phyloP scores from a whole-genome alignment of 2,797 vertebrate species.

The Mastacembelus armatus region DNA sequence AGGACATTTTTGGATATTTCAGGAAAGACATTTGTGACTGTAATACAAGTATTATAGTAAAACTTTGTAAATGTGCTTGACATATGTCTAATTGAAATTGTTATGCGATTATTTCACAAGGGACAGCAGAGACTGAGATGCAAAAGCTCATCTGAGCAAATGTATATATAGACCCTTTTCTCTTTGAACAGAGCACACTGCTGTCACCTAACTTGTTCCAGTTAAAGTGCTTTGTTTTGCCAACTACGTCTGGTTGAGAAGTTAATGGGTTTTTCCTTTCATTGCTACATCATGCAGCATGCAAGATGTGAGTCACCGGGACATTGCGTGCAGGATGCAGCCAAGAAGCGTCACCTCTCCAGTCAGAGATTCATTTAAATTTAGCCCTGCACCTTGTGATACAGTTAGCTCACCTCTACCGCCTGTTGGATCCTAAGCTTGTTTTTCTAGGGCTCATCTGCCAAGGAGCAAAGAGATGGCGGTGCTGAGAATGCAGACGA shows the following conservation, averaged over 20 bases:
- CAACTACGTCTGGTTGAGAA: background rate
- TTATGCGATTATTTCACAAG: too few relatives aligned
- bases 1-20: too few relatives aligned
- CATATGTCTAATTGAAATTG: too few relatives aligned
- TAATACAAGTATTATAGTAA: too few relatives aligned
- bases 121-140: too few relatives aligned
- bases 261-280: slow-evolving; percentile 17
- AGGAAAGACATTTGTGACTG: too few relatives aligned
- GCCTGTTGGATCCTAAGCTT: slow-evolving; percentile 37
- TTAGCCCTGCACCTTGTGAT: slow-evolving; percentile 35
- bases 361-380: slow-evolving; percentile 47
- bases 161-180: too few relatives aligned
- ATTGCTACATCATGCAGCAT: slow-evolving; percentile 13
- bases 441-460: slow-evolving; percentile 16
- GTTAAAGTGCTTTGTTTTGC: slow-evolving; percentile 20
- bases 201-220: background rate
- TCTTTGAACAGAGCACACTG: background rate
- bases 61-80: too few relatives aligned
- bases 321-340: slow-evolving; percentile 20
- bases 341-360: slow-evolving; percentile 21
- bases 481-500: slow-evolving; percentile 29
- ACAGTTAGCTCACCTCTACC: slow-evolving; percentile 34
- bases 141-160: too few relatives aligned
- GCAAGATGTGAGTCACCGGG: slow-evolving; percentile 37
- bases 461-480: slow-evolving; percentile 10